These are phyloP conservation scores for Glossophaga mutica DNA, from an alignment of 2,797 vertebrate species.

Conservation along the genomic window DNA sequence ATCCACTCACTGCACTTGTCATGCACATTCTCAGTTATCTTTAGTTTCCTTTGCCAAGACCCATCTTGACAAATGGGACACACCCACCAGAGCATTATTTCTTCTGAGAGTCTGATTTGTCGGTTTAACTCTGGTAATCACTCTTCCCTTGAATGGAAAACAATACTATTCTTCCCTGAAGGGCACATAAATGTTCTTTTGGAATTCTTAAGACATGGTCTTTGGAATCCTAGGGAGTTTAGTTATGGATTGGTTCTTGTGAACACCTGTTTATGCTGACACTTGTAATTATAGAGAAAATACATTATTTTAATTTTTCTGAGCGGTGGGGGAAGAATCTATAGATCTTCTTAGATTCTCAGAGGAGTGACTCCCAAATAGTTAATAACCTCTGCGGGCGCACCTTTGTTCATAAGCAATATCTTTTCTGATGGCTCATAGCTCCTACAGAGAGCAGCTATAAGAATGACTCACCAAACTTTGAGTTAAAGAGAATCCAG, in stretches of 20 bases:
- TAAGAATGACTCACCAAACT: neutral
- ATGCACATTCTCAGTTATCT: neutral
- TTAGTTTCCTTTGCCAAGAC: constrained; percentile 3
- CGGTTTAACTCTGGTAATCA: neutral
- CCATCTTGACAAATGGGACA: neutral
- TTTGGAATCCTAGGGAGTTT: neutral
- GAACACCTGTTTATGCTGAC: neutral
- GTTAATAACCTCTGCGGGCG: neutral
- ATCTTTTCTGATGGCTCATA: neutral
- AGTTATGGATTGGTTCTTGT: neutral
- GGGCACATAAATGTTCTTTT: neutral
- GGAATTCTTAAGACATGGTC: neutral
- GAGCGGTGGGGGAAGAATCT: neutral
- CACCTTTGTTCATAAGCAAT: neutral
- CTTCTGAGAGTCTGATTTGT: neutral
- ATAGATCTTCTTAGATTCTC: neutral
- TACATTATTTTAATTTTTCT: constrained; percentile 9
- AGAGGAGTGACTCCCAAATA: neutral
- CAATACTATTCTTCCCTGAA: neutral
- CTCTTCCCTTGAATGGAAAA: neutral
- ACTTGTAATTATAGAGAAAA: neutral
- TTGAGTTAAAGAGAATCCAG: neutral
- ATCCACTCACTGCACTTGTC: neutral
- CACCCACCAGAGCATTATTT: neutral
- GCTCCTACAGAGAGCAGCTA: neutral